phyloP scores from a whole-genome alignment of 92 coral and sea anemone species.

The Meandrina meandrites region DNA sequence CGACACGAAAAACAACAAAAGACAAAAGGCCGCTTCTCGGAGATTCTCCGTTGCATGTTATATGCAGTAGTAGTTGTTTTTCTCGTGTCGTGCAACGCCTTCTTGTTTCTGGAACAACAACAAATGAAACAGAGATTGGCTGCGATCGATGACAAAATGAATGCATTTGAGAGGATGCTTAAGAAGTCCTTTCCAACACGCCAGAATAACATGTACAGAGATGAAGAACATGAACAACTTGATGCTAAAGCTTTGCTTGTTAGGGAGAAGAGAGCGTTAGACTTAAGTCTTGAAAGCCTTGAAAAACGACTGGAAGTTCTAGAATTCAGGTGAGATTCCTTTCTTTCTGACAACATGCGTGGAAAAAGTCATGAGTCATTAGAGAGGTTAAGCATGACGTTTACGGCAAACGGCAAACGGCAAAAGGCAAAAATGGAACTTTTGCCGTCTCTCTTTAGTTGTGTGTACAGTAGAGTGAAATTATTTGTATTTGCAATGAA shows the following conservation, averaged over 20 bases:
- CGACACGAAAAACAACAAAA: neutral
- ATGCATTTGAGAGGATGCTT: neutral
- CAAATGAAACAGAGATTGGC: neutral
- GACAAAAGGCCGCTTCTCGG: neutral
- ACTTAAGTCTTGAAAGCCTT: neutral
- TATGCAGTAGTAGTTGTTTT: neutral
- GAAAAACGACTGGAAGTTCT: constrained; percentile 5
- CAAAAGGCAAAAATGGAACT: no score
- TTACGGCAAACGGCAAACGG: no score
- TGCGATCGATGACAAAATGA: neutral
- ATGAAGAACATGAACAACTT: neutral
- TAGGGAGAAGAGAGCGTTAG: neutral
- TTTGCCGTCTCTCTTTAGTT: no score
- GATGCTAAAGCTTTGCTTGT: neutral
- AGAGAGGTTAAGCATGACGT: no score
- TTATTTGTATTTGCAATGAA: no score
- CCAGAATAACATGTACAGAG: neutral
- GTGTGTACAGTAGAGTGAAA: no score
- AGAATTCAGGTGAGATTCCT: neutral
- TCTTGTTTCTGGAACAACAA: neutral
- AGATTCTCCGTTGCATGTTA: neutral
- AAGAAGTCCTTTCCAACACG: neutral
- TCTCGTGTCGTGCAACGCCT: neutral
- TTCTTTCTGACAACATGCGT: neutral
- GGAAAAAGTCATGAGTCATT: no score